Evolutionary conservation across 2,113 vertebrate genomes (phyloP).

Genomic region (rat (Rattus norvegicus)): DNA sequence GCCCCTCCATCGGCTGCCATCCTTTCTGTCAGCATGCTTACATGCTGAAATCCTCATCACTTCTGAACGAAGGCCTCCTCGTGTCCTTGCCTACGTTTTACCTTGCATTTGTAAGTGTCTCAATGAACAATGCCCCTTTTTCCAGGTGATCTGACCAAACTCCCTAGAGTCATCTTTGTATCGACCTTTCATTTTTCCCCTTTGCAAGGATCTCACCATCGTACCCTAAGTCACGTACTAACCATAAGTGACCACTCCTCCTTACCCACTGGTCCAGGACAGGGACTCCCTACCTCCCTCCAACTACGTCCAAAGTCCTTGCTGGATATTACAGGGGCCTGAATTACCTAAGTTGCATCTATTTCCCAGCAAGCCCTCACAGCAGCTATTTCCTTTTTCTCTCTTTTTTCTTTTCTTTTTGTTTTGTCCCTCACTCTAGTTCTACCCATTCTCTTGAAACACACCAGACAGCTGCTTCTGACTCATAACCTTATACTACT

Average conservation of each 20-base stretch:
- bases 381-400: not conserved
- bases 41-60: not conserved
- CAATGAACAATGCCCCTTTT: not conserved
- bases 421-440: not conserved
- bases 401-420: too few relatives aligned
- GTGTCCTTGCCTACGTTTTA: not conserved
- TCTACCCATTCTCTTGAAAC: not conserved
- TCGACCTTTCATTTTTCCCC: not conserved
- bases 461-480: not conserved
- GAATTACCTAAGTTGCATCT: not conserved
- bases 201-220: not conserved
- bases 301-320: not conserved
- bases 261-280: too few relatives aligned
- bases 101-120: not conserved
- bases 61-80: not conserved
- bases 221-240: not conserved
- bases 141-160: not conserved
- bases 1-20: not conserved
- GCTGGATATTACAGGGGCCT: not conserved
- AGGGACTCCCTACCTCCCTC: not conserved
- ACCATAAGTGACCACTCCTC: not conserved
- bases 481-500: not conserved
- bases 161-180: not conserved
- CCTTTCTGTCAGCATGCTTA: not conserved
- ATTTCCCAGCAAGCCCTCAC: not conserved